Base-by-base conservation (phyloP, 2,113 vertebrate genomes). In the Forbesichthys agassizii region DNA sequence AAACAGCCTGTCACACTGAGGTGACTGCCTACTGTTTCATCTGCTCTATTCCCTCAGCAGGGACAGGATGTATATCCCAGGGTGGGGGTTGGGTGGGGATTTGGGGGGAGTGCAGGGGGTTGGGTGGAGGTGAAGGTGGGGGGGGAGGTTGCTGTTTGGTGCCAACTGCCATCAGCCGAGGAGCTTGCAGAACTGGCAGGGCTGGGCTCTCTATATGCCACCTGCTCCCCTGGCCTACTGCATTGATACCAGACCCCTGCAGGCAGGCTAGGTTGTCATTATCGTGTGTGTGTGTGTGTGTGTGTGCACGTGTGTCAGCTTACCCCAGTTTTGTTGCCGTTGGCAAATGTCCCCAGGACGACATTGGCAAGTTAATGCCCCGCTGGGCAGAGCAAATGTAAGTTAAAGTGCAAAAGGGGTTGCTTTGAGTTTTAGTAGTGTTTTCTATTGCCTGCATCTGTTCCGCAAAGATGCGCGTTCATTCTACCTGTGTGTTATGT, bases 181-280 rank as follows among this genome's bases (percentile, higher is more conserved):
- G 64, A 68, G 16, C 68, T 69, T 77, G 73, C 68, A 71, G 9
- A 68, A 52, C 42, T 48, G 48, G 77, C 67, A 55, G 48, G 46
- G 71, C 71, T 72, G 70, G 27, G 27, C 27, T 27, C 27, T 27
- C 27, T 27, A 27, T 27, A 27, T 14, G 27, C 79, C 85, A 88
- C 84, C 84, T 90, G 86, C 74, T 88, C 69, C 60, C 66, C 60
- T 78, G 79, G 65, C 85, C 81, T 78, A 74, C 83, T 79, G 80
- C 80, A 68, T 69, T 5, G 42, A 46, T 78, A 75, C 80, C 69
- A 75, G 81, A 84, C 75, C 71, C 72, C 51, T 54, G 56, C 70
- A 73, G 59, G 56, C 70, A 73, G 59, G 57, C 69, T 73, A 78
- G 77, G 51, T 69, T 84, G 81, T 75, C 79, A 74, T 84, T 73